Evolutionary conservation across 2,113 vertebrate genomes (phyloP), one percentile per base, ranked within the genome.

Genomic region (Acrocephalus arundinaceus): DNA sequence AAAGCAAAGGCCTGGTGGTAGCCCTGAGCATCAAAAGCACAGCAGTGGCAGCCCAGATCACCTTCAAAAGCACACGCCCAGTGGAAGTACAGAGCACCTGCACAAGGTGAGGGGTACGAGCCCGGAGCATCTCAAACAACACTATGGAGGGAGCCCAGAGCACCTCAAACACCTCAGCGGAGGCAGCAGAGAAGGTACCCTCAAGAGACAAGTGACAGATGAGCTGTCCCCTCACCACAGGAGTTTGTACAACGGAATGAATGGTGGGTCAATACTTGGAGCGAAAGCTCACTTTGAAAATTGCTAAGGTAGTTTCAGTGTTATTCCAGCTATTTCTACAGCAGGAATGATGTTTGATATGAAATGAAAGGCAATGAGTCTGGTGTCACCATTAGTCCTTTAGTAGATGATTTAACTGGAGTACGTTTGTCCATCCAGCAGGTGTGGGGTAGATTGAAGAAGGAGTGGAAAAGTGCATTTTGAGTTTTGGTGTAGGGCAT

Each of bases 71-170:
- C 98, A 98, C 43, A 95, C 97, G 1, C 77, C 94, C 1, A 95
- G 97, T 30, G 98, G 98, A 73, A 99, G 98, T 85, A 98, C 98
- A 51, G 99, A 99, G 94, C 98, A 99, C 55, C 98, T 99, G 24
- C 98, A 98, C 92, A 99, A 99, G 97, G 98, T 97, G 71, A 97
- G 98, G 94, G 98, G 98, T n/a, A 99, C 98, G 8, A 99, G 99
- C 94, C 99, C 99, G 0, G 99, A 99, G 97, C 98, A 98, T 33
- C 98, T 98, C 93, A 98, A 99, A 81, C 99, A 98, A 25, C 98
- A 99, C 91, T 98, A 97, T 16, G 97, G 98, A 74, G 98, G 98
- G 3, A 98, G 98, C 78, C 91, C 97, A 6, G 98, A 99, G 77
- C 98, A 98, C 39, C 97, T 98, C 96, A 99, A 99, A 95, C 99